Percentiles rank a stretch among this genome's conserved stretches.
These are phyloP conservation scores for Choristoneura rosaceana DNA, from an alignment of 2,888 invertebrate species.

Conservation along the genomic window DNA sequence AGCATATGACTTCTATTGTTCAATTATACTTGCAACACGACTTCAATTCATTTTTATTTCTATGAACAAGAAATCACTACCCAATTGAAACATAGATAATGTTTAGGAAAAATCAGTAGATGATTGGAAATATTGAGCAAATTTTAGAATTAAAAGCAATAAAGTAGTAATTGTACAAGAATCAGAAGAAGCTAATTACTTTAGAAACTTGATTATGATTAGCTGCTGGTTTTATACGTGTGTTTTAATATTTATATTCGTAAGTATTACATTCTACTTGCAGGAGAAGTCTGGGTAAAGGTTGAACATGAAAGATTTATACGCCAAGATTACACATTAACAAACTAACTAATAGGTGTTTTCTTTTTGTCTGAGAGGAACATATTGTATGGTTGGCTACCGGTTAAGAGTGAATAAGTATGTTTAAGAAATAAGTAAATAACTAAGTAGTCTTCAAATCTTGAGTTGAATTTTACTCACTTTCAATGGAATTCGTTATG, in stretches of 20 bases:
- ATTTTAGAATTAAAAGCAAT: background rate
- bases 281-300: too few relatives aligned
- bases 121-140: background rate
- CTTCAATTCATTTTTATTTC: background rate
- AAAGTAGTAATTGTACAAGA: background rate
- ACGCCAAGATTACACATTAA: too few relatives aligned
- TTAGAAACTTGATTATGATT: background rate
- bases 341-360: too few relatives aligned
- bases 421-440: too few relatives aligned
- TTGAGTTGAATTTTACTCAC: too few relatives aligned
- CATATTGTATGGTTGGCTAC: too few relatives aligned
- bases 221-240: background rate
- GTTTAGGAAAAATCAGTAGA: background rate
- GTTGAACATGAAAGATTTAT: too few relatives aligned
- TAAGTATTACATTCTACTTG: too few relatives aligned
- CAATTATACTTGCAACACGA: background rate
- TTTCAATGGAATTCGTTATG: too few relatives aligned
- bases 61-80: background rate
- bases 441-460: too few relatives aligned
- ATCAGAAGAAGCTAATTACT: background rate
- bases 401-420: too few relatives aligned
- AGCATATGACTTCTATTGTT: constrained; percentile 11
- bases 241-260: background rate
- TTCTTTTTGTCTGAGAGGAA: too few relatives aligned
- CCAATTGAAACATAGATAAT: background rate